Conservation (phyloP, 2,113 vertebrate species). For the Oceanites oceanicus region DNA sequence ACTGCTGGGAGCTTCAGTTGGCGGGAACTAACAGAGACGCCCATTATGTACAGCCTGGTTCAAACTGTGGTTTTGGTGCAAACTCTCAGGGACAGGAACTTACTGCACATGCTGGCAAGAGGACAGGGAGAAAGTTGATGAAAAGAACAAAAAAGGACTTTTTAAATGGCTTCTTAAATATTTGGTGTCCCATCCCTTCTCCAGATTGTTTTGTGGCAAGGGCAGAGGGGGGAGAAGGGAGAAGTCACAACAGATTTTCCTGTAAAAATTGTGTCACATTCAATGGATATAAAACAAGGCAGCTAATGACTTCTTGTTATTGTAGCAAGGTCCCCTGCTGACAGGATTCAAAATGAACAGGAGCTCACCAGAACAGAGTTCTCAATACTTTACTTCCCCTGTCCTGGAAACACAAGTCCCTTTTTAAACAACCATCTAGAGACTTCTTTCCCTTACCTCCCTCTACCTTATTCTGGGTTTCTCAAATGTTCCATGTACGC, state of each 20-base stretch:
- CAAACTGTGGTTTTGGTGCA: constrained; percentile 71
- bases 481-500: background rate
- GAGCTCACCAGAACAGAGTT: background rate
- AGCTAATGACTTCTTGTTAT: background rate
- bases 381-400: background rate
- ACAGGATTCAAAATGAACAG: background rate
- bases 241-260: constrained; percentile 18
- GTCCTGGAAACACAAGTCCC: background rate
- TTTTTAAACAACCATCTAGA: background rate
- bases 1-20: constrained; percentile 74
- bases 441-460: background rate
- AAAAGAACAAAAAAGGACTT: constrained; percentile 64
- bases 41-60: constrained; percentile 72
- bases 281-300: background rate
- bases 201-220: background rate
- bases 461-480: background rate
- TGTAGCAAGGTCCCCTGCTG: background rate
- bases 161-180: constrained; percentile 60
- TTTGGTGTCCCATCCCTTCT: background rate
- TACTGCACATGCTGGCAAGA: constrained; percentile 63
- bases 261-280: background rate
- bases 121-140: constrained; percentile 66
- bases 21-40: constrained; percentile 71
- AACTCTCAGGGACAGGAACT: constrained; percentile 66
- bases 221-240: background rate